Evolutionary conservation across 92 coral and sea anemone genomes (phyloP).

Genomic region (Bergia sp.): DNA sequence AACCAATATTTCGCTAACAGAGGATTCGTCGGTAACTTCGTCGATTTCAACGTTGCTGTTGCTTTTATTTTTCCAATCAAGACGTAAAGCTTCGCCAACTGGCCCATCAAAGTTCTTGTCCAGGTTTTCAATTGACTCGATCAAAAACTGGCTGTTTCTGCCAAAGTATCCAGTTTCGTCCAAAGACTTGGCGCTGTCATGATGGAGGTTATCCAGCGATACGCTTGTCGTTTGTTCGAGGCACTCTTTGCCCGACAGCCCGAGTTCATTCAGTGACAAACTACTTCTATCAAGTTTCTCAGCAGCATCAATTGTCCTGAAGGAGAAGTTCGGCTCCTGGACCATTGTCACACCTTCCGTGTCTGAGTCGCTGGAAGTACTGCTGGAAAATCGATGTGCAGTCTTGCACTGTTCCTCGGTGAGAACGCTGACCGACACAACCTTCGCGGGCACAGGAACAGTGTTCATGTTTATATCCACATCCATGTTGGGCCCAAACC

Average conservation of each 20-base stretch:
- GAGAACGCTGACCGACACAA: constrained; percentile 13
- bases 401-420: constrained; percentile 35
- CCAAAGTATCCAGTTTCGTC: constrained; percentile 34
- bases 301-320: constrained; percentile 82
- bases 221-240: constrained; percentile 7
- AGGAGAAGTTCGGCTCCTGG: constrained; percentile 77
- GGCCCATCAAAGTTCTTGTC: constrained; percentile 38
- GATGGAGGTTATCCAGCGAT: constrained; percentile 10
- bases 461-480: constrained; percentile 55
- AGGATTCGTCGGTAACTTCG: background rate
- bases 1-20: background rate
- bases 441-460: constrained; percentile 12
- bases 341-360: constrained; percentile 87
- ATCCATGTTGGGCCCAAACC: constrained; percentile 61
- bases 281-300: constrained; percentile 51
- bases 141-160: constrained; percentile 24
- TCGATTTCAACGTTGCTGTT: background rate
- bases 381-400: constrained; percentile 35
- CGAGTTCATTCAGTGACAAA: constrained; percentile 39
- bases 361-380: constrained; percentile 78
- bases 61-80: constrained; percentile 38
- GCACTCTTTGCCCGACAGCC: constrained; percentile 16
- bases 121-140: constrained; percentile 43
- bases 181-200: background rate
- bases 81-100: constrained; percentile 56